A percentile compares a stretch with the other conserved stretches of the same genome.
These are phyloP conservation scores for Cryptoleucopteryx plumbea DNA, from an alignment of 2,113 vertebrate genomes.

Conservation along the genomic window DNA sequence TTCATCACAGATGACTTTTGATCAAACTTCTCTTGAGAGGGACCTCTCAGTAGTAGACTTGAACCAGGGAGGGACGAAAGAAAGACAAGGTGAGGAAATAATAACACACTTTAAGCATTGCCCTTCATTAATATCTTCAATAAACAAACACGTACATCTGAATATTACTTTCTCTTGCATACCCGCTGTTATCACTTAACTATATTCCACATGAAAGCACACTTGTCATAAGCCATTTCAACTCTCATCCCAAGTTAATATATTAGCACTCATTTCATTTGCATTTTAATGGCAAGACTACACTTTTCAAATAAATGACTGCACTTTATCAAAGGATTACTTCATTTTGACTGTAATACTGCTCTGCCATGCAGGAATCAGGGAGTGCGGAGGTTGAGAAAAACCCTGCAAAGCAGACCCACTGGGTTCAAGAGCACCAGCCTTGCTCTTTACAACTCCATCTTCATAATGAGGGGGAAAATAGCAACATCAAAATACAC, in stretches of 20 bases:
- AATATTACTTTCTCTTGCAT: background rate
- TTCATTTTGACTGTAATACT: conserved; percentile 36
- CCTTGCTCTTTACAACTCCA: background rate
- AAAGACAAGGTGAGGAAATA: conserved; percentile 33
- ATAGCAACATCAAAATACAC: background rate
- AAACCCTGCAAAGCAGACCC: background rate
- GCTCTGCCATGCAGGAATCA: background rate
- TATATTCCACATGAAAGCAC: conserved; percentile 66
- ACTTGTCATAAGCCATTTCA: conserved; percentile 62
- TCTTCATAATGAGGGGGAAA: background rate
- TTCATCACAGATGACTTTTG: conserved; percentile 40
- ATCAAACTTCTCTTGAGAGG: conserved; percentile 15
- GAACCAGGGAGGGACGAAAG: conserved; percentile 13
- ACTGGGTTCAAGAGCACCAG: background rate
- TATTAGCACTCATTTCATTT: conserved; percentile 71
- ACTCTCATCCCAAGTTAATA: conserved; percentile 54
- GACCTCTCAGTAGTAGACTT: background rate
- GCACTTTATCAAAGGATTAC: conserved; percentile 69
- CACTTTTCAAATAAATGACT: conserved; percentile 66
- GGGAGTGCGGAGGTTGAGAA: background rate
- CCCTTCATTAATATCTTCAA: conserved; percentile 61
- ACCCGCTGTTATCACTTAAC: conserved; percentile 50
- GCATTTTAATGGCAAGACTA: conserved; percentile 71
- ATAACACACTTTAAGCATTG: background rate
- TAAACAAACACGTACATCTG: conserved; percentile 45